Percentiles rank a stretch among this genome's conserved stretches.
phyloP scores from a whole-genome alignment of 2,113 vertebrate species.

The Ivindomyrus marchei region DNA sequence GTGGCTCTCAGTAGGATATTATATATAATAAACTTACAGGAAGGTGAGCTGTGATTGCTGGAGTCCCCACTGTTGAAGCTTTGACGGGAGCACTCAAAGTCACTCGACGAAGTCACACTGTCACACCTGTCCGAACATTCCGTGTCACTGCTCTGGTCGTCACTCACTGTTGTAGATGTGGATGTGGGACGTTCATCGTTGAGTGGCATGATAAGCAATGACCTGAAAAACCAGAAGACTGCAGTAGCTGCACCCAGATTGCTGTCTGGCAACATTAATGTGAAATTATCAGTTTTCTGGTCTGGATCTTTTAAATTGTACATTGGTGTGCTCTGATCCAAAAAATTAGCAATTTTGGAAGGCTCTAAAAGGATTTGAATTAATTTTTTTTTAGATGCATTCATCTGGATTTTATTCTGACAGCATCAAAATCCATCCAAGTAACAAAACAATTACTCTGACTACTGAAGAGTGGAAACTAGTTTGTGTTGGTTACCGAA shows the following conservation, averaged over 20 bases:
- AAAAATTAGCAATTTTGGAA: background rate
- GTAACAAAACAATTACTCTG: background rate
- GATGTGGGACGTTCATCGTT: constrained; percentile 63
- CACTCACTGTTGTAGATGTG: constrained; percentile 48
- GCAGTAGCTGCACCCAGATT: background rate
- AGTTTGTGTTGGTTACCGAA: background rate
- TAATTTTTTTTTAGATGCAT: background rate
- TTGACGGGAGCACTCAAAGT: constrained; percentile 72
- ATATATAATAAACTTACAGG: constrained; percentile 63
- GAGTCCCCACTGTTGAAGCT: constrained; percentile 82
- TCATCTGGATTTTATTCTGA: background rate
- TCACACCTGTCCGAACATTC: constrained; percentile 72
- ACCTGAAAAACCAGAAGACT: constrained; percentile 12
- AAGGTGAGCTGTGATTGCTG: constrained; percentile 82
- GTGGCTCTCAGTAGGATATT: background rate
- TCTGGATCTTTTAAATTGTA: background rate
- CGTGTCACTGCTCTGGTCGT: constrained; percentile 73
- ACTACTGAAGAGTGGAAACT: constrained; percentile 31
- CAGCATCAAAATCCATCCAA: background rate
- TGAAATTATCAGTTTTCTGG: background rate
- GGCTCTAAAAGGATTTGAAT: background rate
- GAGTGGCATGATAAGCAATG: constrained; percentile 71
- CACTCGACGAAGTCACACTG: constrained; percentile 71
- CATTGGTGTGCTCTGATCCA: background rate
- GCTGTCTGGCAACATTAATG: background rate